These are phyloP conservation scores for Acromyrmex echinatior DNA, from an alignment of 1,140 invertebrate genomes.

Conservation along the genomic window DNA sequence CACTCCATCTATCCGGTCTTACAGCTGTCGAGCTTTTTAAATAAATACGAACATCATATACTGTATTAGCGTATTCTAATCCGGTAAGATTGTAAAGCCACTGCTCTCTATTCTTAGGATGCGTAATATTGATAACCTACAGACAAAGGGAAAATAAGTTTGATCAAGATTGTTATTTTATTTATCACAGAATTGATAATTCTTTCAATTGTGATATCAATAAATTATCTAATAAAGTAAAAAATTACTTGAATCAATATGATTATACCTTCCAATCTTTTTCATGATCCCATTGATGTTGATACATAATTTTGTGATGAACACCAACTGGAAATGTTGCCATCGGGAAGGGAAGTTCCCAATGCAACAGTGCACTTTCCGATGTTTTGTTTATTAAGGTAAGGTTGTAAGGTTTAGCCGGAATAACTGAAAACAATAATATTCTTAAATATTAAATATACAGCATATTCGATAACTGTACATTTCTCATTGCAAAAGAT, in stretches of 20 bases:
- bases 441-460: background rate
- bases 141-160: slow-evolving; percentile 15
- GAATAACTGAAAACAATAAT: slow-evolving; percentile 86
- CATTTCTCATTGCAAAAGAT: background rate
- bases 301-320: slow-evolving; percentile 89
- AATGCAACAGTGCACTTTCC: slow-evolving; percentile 88
- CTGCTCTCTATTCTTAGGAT: slow-evolving; percentile 67
- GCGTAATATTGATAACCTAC: slow-evolving; percentile 82
- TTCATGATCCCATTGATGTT: slow-evolving; percentile 88
- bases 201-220: background rate
- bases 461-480: background rate
- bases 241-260: background rate
- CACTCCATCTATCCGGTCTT: slow-evolving; percentile 89
- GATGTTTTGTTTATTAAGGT: slow-evolving; percentile 87
- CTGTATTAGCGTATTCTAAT: slow-evolving; percentile 89
- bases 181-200: background rate
- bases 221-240: background rate
- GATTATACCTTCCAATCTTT: slow-evolving; percentile 87
- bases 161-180: background rate
- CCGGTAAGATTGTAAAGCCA: slow-evolving; percentile 87
- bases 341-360: slow-evolving; percentile 88
- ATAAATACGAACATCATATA: slow-evolving; percentile 90
- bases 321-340: slow-evolving; percentile 88
- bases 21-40: slow-evolving; percentile 87
- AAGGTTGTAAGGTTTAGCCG: slow-evolving; percentile 88